These are phyloP conservation scores for Atractosteus spatula DNA, from an alignment of 2,113 vertebrate genomes.

Conservation along the genomic window DNA sequence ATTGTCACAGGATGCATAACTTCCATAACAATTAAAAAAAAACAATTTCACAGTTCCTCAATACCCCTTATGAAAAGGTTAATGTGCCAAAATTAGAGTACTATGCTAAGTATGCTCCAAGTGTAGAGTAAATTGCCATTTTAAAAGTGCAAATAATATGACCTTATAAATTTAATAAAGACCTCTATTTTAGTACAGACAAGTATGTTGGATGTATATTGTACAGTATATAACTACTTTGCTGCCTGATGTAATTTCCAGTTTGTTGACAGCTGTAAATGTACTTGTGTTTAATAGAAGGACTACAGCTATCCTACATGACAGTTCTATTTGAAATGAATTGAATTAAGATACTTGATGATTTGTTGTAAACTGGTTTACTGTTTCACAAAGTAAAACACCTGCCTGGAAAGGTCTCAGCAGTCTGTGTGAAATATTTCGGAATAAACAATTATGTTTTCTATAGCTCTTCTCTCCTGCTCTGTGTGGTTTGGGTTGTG, in stretches of 20 bases:
- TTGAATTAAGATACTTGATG: conserved; percentile 27
- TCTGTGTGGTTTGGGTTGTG: conserved; percentile 9
- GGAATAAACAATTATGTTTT: conserved; percentile 48
- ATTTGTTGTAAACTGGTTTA: conserved; percentile 23
- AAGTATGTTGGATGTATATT: conserved; percentile 24
- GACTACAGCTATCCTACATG: background rate
- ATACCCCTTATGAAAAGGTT: no score
- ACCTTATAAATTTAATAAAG: background rate
- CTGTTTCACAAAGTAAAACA: conserved; percentile 19
- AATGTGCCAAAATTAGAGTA: no score
- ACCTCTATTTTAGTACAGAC: conserved; percentile 24
- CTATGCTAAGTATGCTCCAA: no score
- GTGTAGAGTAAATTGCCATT: no score
- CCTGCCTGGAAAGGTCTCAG: background rate
- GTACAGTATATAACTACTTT: conserved; percentile 30
- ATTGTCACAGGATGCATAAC: no score
- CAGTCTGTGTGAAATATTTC: conserved; percentile 39
- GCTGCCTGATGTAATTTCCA: conserved; percentile 13
- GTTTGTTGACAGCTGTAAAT: conserved; percentile 13
- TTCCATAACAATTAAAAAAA: no score
- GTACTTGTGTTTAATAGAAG: background rate
- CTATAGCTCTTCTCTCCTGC: conserved; percentile 9
- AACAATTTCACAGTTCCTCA: no score
- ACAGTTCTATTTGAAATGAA: background rate
- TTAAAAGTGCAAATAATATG: no score